phyloP scores from a whole-genome alignment of 2,888 invertebrate species.

The Tetranychus truncatus region DNA sequence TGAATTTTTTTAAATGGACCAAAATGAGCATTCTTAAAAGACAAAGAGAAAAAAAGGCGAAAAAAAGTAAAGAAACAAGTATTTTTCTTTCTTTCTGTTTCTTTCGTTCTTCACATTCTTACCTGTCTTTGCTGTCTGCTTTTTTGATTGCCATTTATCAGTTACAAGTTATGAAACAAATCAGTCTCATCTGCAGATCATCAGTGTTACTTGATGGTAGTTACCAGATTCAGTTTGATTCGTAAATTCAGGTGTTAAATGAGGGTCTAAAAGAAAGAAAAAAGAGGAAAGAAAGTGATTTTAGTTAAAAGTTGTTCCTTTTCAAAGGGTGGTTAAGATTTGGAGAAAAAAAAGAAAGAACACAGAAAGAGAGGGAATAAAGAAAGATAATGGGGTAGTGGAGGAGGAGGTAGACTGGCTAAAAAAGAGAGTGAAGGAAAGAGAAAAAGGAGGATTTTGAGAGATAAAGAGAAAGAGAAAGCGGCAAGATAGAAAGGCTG shows the following conservation, averaged over 20 bases:
- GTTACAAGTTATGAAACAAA: too few relatives aligned
- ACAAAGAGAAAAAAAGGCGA: background rate
- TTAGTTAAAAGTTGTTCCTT: background rate
- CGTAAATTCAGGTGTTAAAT: background rate
- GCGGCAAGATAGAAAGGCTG: background rate
- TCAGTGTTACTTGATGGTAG: too few relatives aligned
- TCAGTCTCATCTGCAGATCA: too few relatives aligned
- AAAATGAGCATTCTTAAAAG: background rate
- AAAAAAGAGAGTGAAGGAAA: constrained; percentile 2
- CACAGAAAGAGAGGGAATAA: background rate
- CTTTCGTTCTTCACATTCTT: background rate
- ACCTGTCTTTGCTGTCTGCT: background rate
- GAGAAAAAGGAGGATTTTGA: background rate
- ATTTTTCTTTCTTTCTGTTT: background rate
- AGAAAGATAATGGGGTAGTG: too few relatives aligned
- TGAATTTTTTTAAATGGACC: background rate
- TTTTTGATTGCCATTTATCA: background rate
- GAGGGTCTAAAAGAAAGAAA: background rate
- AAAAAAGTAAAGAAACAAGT: background rate
- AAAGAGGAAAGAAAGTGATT: background rate
- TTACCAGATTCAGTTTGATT: too few relatives aligned
- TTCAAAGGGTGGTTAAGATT: background rate
- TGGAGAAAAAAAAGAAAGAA: background rate
- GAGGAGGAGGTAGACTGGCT: background rate
- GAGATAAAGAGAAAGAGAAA: constrained; percentile 8